Conservation (phyloP, 35 echinoderm and acorn worm species). For the Holothuria glaberrima region DNA sequence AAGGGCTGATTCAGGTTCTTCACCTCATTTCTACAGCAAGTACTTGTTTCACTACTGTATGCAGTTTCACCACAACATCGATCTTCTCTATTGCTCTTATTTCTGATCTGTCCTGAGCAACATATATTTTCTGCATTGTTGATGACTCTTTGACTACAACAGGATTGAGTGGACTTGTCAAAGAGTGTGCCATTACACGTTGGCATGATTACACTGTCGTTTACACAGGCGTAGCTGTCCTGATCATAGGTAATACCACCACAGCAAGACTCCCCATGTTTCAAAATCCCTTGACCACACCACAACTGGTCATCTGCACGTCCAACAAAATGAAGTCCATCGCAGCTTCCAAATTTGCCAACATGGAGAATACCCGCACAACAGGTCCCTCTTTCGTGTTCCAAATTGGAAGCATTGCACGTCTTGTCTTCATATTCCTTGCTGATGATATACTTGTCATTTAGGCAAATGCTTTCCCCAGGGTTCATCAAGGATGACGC, state of each 20-base stretch:
- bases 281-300: not conserved
- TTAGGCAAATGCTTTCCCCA: not conserved
- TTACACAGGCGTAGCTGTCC: not conserved
- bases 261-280: not conserved
- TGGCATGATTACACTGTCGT: not conserved
- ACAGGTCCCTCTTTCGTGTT: not conserved
- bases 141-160: not conserved
- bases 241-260: not conserved
- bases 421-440: not conserved
- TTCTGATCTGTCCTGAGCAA: not conserved
- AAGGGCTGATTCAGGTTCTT: not conserved
- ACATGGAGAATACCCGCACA: slow-evolving; percentile 2
- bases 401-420: not conserved
- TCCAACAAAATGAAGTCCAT: not conserved
- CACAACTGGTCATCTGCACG: not conserved
- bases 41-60: not conserved
- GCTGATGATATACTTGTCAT: not conserved
- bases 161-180: not conserved
- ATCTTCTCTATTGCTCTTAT: not conserved
- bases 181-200: not conserved
- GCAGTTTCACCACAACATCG: not conserved
- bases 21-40: not conserved
- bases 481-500: not conserved
- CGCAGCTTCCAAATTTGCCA: not conserved
- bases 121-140: not conserved